Conservation (phyloP, 1,140 invertebrate genomes). For the Phymorhynchus buccinoides region DNA sequence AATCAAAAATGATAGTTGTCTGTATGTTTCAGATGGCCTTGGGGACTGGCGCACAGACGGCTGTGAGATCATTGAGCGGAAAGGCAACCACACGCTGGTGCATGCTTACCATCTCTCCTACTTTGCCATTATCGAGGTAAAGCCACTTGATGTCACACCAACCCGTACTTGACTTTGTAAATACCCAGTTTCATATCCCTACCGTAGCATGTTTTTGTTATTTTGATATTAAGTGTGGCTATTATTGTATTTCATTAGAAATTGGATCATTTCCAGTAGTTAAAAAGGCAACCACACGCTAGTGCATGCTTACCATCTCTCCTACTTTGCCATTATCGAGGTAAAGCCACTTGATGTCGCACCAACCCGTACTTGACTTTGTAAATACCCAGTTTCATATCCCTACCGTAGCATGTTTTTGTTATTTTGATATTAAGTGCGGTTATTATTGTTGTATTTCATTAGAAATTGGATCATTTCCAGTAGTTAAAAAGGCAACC, state of each 20-base stretch:
- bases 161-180: neutral
- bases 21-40: constrained; percentile 63
- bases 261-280: too few species aligned
- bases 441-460: too few species aligned
- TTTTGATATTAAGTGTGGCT: too few species aligned
- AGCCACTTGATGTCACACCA: too few species aligned
- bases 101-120: constrained; percentile 86
- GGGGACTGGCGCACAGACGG: constrained; percentile 82
- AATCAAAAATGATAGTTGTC: too few species aligned
- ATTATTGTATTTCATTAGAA: too few species aligned
- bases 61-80: constrained; percentile 77
- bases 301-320: constrained; percentile 84
- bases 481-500: constrained; percentile 78
- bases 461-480: too few species aligned
- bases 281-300: constrained; percentile 81
- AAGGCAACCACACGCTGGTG: constrained; percentile 83
- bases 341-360: too few species aligned
- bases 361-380: neutral
- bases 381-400: neutral
- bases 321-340: constrained; percentile 87
- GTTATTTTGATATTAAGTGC: neutral
- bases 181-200: neutral
- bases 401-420: too few species aligned
- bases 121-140: constrained; percentile 85
- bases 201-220: neutral